These are phyloP conservation scores for Cylindroiulus punctatus DNA, from an alignment of 2,888 invertebrate genomes.

Conservation along the genomic window DNA sequence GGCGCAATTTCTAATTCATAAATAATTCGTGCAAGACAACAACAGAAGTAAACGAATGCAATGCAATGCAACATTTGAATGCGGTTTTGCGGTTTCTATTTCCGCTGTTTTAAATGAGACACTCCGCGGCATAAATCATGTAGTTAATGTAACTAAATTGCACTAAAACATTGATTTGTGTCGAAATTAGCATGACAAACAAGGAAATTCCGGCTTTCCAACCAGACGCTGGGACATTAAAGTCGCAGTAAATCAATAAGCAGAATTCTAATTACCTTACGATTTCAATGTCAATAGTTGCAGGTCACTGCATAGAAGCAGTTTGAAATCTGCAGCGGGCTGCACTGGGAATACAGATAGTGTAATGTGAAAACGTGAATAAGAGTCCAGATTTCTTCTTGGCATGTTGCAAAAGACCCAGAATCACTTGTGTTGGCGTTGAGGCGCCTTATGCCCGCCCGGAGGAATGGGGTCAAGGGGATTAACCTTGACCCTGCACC, in stretches of 20 bases:
- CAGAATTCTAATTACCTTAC: background rate
- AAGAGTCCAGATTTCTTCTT: too few species aligned
- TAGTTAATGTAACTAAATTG: background rate
- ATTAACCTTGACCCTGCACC: too few species aligned
- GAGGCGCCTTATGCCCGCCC: too few species aligned
- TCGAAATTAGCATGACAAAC: background rate
- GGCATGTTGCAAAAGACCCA: too few species aligned
- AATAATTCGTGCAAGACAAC: background rate
- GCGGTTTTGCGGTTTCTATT: background rate
- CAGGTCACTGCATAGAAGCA: background rate
- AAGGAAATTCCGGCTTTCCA: background rate
- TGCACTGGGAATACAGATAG: too few species aligned
- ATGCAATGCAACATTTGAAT: background rate
- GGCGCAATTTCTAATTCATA: background rate
- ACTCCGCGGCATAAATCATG: background rate
- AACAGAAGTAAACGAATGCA: background rate
- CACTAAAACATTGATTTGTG: conserved; percentile 18
- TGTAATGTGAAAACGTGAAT: too few species aligned
- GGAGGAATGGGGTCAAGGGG: too few species aligned
- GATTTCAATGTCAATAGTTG: background rate
- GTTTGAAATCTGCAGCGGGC: too few species aligned
- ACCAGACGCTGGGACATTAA: background rate
- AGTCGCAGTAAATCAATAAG: background rate
- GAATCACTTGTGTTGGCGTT: too few species aligned
- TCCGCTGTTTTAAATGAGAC: background rate